Evolutionary conservation across 2,113 vertebrate genomes (phyloP).

Genomic region (Ia io): DNA sequence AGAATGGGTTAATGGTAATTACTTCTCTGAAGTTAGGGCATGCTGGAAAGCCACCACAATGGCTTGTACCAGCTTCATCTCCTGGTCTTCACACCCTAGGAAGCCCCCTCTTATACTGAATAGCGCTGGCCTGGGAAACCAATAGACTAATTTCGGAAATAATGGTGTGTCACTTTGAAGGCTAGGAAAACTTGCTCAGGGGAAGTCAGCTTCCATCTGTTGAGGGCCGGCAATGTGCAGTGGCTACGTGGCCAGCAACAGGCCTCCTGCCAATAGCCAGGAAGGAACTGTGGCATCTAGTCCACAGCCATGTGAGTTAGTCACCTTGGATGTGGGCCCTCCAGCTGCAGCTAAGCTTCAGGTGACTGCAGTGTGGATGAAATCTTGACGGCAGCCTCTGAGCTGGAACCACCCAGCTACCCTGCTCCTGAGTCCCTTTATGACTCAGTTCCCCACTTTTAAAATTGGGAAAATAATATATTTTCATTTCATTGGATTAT

Average conservation of each 20-base stretch:
- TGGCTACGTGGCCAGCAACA: background rate
- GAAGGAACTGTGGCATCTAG: background rate
- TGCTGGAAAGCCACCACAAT: background rate
- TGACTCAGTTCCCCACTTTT: no score
- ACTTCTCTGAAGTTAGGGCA: background rate
- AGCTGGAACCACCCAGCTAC: background rate
- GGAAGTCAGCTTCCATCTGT: background rate
- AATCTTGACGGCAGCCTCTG: no score
- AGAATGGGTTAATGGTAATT: background rate
- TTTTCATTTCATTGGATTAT: no score
- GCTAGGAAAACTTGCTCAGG: background rate
- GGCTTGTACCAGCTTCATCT: background rate
- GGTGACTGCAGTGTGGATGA: background rate
- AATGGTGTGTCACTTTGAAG: background rate
- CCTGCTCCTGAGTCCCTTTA: no score
- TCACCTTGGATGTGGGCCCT: background rate
- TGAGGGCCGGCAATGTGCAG: background rate
- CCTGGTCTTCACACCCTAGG: background rate
- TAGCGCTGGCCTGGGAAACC: background rate
- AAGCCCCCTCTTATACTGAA: background rate
- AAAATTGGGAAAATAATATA: no score
- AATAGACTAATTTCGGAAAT: background rate
- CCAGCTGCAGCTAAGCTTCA: background rate
- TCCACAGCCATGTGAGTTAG: rapidly evolving
- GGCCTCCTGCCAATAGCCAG: background rate